Base-by-base conservation (phyloP, 2,113 vertebrate genomes). In the Bungarus multicinctus region DNA sequence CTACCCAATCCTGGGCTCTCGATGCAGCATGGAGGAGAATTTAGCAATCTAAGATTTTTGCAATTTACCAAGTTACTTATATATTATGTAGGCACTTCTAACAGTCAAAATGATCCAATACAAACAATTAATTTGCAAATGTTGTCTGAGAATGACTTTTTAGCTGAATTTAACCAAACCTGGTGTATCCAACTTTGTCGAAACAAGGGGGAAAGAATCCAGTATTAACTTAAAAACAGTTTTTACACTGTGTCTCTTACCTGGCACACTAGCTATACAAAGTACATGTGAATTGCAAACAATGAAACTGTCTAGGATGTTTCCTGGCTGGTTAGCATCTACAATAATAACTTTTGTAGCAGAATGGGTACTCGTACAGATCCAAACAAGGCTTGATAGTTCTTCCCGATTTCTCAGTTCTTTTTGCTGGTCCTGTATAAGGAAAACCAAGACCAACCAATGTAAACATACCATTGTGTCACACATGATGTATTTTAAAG, bases 351-450 rank as follows among this genome's bases (percentile, higher is more conserved):
- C 99, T 97, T 99, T 99, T 20, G 99, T 99, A 88, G 98, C 98
- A 95, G 98, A 97, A 94, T 99, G 98, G 10, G 99, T 99, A 94
- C 99, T 99, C 95, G 99, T 99, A 95, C 99, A 99, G 96, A 99
- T 99, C 99, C 99, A 99, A 64, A 99, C 99, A 88, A 99, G 97
- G n/a, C 99, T 99, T 54, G 99, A 99, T 92, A 99, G 74, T 89
- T 99, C 99, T 1, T 99, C 99, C 88, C 99, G 98, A 74, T 98
- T 98, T 93, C 97, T 98, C 85, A 99, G 95, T 95, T 99, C 99
- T 94, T 98, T 98, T 97, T 99, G 98, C 95, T 99, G 99, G 53
- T 99, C 99, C 99, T 99, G 93, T 43, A 45, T 7, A 89, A 89
- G 7, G 89, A 95, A 25, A 95, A 88, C 58, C 91, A 58, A 91